These are phyloP conservation scores for Amphipyra berbera DNA, from an alignment of 2,888 invertebrate genomes.

Conservation along the genomic window DNA sequence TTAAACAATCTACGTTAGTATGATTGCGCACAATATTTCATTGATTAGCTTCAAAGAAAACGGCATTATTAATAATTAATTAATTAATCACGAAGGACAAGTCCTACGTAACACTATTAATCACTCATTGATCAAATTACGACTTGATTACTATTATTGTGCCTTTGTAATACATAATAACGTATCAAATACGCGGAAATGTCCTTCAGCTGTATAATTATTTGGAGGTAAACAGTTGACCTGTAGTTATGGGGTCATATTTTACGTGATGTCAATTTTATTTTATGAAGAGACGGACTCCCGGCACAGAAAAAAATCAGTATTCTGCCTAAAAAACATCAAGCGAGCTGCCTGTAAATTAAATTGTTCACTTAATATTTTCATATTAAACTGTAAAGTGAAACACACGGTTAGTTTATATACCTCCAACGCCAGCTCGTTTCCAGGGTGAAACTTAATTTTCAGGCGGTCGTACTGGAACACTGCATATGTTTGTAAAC, in stretches of 20 bases:
- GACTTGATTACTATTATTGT: conserved; percentile 18
- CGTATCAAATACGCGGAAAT: conserved; percentile 4
- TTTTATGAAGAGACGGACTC: conserved; percentile 9
- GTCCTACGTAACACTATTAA: conserved; percentile 27
- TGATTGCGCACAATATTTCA: conserved; percentile 20
- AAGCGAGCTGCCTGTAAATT: conserved; percentile 61
- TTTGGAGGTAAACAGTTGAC: background rate
- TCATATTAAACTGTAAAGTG: conserved; percentile 60
- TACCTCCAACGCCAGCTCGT: conserved; percentile 36
- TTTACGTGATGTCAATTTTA: conserved; percentile 14
- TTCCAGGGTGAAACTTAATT: conserved; percentile 70
- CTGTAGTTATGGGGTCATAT: background rate
- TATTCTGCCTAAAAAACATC: conserved; percentile 3
- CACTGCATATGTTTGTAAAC: conserved; percentile 72
- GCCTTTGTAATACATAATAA: conserved; percentile 18
- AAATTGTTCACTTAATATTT: conserved; percentile 68
- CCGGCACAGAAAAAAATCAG: conserved; percentile 12
- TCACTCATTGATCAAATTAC: conserved; percentile 40
- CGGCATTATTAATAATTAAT: conserved; percentile 29
- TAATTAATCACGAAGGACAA: conserved; percentile 31
- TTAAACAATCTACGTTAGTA: too few relatives aligned
- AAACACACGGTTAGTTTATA: conserved; percentile 50
- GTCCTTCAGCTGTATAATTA: background rate
- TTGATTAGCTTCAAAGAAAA: conserved; percentile 21
- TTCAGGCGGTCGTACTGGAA: conserved; percentile 68